Evolutionary conservation across 2,797 vertebrate species (phyloP), one percentile per base, ranked within the genome.

Genomic region (Manis javanica): DNA sequence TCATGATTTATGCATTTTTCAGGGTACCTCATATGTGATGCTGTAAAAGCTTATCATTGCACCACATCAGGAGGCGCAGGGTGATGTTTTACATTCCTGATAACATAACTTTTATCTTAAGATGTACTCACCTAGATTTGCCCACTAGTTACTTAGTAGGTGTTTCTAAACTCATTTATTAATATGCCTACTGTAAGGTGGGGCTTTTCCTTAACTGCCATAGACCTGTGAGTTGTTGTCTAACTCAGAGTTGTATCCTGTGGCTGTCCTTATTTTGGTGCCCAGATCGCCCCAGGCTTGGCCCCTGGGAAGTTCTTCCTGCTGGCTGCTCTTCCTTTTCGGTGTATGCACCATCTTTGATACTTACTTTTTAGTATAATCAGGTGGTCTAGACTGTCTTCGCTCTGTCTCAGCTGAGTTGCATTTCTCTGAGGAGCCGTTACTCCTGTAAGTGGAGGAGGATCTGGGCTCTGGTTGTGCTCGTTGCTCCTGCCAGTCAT

Each of bases 1-100:
- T 93, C 21, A 69, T 75, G 21, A 59, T 79, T 59, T 78, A 46
- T 90, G 21, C 19, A 64, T 55, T 88, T 96, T 95, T 68, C 23
- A 63, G 31, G 21, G 93, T 84, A 71, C 23, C 39, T 92, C 46
- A 89, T 68, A 71, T 83, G 31, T 69, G 24, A 91, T 79, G 14
- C 34, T 96, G 1, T 87, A 75, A 71, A 75, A 11, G 46, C 51
- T 57, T 87, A 78, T 31, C 46, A 34, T 57, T 88, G 31, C 26
- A 9, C 66, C 12, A 1, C 77, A n/a, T 83, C 57, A 7, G 37
- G 84, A 86, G 49, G 37, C 34, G 53, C 19, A 34, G 29, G 42
- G 7, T 78, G 63, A 34, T 87, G 21, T 93, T 87, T 91, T 42
- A 74, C 51, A 49, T 77, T 51, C 37, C 49, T 77, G 71, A 51